Evolutionary conservation across 2,113 vertebrate species (phyloP).

Genomic region (Dipodomys spectabilis): DNA sequence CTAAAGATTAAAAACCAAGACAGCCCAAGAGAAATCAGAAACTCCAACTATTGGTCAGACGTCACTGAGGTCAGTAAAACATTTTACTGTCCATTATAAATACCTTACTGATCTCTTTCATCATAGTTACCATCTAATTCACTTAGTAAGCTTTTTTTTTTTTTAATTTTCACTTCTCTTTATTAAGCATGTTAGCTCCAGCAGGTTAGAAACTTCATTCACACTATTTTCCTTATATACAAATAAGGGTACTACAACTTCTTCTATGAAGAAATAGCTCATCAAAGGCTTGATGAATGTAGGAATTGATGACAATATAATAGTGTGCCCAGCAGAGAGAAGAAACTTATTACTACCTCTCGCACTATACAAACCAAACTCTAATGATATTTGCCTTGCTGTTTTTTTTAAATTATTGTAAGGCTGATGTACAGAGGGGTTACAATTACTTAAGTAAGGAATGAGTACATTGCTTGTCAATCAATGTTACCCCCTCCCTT

Average conservation of each 20-base stretch:
- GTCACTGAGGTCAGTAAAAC: constrained; percentile 47
- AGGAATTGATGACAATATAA: constrained; percentile 4
- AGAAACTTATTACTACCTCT: not conserved
- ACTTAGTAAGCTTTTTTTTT: not conserved
- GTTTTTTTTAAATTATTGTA: not conserved
- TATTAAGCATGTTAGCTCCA: not conserved
- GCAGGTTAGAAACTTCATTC: not conserved
- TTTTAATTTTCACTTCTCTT: too few species aligned
- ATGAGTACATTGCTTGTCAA: too few species aligned
- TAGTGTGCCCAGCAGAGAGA: not conserved
- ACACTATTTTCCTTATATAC: not conserved
- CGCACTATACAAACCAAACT: not conserved
- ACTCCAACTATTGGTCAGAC: constrained; percentile 58
- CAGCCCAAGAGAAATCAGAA: constrained; percentile 63
- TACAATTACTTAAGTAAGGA: too few species aligned
- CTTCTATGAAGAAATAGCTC: not conserved
- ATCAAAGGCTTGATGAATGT: not conserved
- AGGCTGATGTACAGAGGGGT: too few species aligned
- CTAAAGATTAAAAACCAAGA: constrained; percentile 69
- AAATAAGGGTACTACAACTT: constrained; percentile 1
- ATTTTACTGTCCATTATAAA: not conserved
- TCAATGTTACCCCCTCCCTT: too few species aligned
- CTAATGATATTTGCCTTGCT: not conserved
- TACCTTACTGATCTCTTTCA: constrained; percentile 33
- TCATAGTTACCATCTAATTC: not conserved